These are phyloP conservation scores for Elaeidobius kamerunicus DNA, from an alignment of 2,888 invertebrate species.

Conservation along the genomic window DNA sequence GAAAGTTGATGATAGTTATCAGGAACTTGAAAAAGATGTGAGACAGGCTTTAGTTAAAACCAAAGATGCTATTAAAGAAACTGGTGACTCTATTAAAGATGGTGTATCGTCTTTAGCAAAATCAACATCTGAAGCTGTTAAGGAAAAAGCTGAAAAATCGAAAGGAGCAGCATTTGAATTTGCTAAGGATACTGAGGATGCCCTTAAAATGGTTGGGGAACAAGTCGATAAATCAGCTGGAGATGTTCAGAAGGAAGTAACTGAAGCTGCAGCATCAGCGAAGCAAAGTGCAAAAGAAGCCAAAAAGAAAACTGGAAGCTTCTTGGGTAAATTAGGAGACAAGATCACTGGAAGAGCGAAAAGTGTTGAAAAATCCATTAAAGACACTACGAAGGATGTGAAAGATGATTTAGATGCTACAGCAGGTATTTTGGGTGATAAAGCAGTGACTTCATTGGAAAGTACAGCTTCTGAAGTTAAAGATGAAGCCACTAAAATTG, in stretches of 20 bases:
- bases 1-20: too few species aligned
- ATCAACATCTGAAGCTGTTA: conserved; percentile 26
- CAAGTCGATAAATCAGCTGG: background rate
- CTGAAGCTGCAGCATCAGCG: background rate
- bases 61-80: background rate
- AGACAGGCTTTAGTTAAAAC: too few species aligned
- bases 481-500: background rate
- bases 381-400: background rate
- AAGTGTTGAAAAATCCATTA: conserved; percentile 19
- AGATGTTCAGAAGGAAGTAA: background rate
- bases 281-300: background rate
- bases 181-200: too few species aligned
- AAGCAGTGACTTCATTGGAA: too few species aligned
- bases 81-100: background rate
- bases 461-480: too few species aligned
- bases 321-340: conserved; percentile 12
- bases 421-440: too few species aligned
- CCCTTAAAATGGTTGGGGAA: too few species aligned
- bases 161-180: too few species aligned
- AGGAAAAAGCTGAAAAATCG: too few species aligned
- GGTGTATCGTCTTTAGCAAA: conserved; percentile 11
- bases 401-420: too few species aligned
- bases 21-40: too few species aligned
- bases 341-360: conserved; percentile 31
- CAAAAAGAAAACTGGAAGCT: conserved; percentile 5